phyloP scores from a whole-genome alignment of 1,140 invertebrate genomes.

The Schlechtendalia chinensis region DNA sequence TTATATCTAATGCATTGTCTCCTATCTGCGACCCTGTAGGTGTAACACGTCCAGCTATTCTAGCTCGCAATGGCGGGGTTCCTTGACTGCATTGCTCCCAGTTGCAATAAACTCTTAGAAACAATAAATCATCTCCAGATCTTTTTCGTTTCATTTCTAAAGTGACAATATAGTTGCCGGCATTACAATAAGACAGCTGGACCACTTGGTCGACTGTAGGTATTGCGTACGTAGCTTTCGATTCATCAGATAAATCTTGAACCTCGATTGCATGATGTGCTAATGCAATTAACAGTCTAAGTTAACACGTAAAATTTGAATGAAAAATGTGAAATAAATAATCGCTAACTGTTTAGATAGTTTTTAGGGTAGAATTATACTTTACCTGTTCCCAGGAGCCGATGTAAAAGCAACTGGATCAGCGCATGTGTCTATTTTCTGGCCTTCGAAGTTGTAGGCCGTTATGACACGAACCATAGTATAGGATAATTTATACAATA shows the following conservation, averaged over 20 bases:
- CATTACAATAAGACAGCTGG: constrained; percentile 40
- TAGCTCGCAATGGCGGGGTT: constrained; percentile 66
- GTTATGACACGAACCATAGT: constrained; percentile 70
- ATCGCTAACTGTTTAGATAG: neutral
- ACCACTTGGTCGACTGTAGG: constrained; percentile 65
- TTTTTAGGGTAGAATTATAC: no score
- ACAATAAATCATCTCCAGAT: constrained; percentile 60
- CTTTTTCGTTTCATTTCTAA: constrained; percentile 64
- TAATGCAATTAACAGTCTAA: constrained; percentile 59
- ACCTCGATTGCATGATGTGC: constrained; percentile 66
- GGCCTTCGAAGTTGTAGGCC: constrained; percentile 68
- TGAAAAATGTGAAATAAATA: neutral
- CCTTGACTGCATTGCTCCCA: constrained; percentile 60
- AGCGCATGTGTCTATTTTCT: constrained; percentile 66
- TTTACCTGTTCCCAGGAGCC: constrained; percentile 55
- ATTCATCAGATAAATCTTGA: constrained; percentile 59
- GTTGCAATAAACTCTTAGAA: constrained; percentile 66
- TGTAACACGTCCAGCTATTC: constrained; percentile 69
- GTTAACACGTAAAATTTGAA: neutral
- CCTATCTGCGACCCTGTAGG: constrained; percentile 57
- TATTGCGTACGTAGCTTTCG: constrained; percentile 61
- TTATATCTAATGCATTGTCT: constrained; percentile 62
- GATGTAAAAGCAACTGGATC: constrained; percentile 65
- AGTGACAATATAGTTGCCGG: constrained; percentile 65
- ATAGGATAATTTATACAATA: neutral